Base-by-base conservation (phyloP, 1,140 invertebrate genomes). In the Pomacea maculata region DNA sequence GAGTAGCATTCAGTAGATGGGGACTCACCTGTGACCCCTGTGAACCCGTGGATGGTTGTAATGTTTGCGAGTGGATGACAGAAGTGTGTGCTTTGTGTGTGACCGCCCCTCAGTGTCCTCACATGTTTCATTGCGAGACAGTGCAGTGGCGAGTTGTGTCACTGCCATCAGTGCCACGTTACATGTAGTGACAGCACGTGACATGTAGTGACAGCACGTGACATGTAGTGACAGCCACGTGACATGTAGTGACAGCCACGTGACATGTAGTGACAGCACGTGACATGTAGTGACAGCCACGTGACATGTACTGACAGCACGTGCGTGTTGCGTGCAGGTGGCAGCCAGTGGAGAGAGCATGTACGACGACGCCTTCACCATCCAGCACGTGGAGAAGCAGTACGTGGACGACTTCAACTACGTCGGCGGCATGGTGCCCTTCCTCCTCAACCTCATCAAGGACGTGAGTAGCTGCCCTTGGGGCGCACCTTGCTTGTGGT, bases 301-400 rank as follows among this genome's bases (percentile, higher is more conserved):
- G 25, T 25, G 25, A 0, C 25, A 25, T 25, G 25, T 25, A 25
- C 0, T 25, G 34, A 45, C 34, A 45, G 34, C 34, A 45, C 34
- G 34, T 45, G 34, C 34, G 19, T n/a, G 17, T 11, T 73, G 14
- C 29, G 25, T 80, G 15, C 76, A 90, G 89, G 88, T 90, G 29
- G 86, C 89, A n/a, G 89, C 89, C 10, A 90, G 89, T 80, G 88
- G 88, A n/a, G 90, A 91, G 82, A 91, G 88, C 81, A 87, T 88
- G 85, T 92, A 92, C 81, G 90, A 91, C 74, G 91, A 92, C 80
- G 91, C 90, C 10, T 92, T 91, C 81, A 91, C 90, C 14, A 88
- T 92, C 54, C 90, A 91, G 82, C 85, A 84, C 72, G 90, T 92
- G 29, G 90, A 90, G 80, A 81, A 86, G 34, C 68, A 81, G 17